These are phyloP conservation scores for Myrmecophaga tridactyla DNA, from an alignment of 2,113 vertebrate species.

Conservation along the genomic window DNA sequence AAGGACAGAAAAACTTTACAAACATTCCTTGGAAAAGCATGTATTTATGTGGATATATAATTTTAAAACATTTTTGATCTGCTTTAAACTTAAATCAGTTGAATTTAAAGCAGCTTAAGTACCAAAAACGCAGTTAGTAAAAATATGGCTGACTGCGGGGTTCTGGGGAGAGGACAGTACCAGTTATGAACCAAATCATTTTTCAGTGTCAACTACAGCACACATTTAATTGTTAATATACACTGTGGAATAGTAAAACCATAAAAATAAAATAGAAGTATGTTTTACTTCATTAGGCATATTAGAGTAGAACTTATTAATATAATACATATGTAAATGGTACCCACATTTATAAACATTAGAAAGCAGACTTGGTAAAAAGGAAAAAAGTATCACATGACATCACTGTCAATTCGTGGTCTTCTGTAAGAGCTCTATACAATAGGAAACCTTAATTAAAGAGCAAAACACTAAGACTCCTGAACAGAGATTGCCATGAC, in stretches of 20 bases:
- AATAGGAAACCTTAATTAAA: neutral
- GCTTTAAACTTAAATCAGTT: constrained; percentile 23
- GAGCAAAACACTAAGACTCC: neutral
- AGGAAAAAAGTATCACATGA: neutral
- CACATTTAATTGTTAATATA: neutral
- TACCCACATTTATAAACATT: neutral
- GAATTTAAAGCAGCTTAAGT: neutral
- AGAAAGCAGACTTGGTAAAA: neutral
- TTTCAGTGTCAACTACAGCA: neutral
- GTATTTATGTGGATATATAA: neutral
- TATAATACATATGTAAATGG: neutral
- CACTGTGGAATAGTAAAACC: neutral
- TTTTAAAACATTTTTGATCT: constrained; percentile 41
- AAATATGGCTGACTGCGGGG: neutral
- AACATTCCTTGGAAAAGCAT: constrained; percentile 28
- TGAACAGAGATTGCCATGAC: neutral
- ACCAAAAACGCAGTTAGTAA: constrained; percentile 5
- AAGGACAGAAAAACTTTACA: constrained; percentile 4
- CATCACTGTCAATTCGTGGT: neutral
- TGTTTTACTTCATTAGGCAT: neutral
- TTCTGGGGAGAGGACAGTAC: neutral
- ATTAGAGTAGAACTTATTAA: neutral
- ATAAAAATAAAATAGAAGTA: neutral
- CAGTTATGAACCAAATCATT: neutral
- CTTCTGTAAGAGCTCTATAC: neutral